A percentile compares a stretch with the other conserved stretches of the same genome.
Conservation (phyloP, 1,140 invertebrate genomes). For the Bicyclus anynana region DNA sequence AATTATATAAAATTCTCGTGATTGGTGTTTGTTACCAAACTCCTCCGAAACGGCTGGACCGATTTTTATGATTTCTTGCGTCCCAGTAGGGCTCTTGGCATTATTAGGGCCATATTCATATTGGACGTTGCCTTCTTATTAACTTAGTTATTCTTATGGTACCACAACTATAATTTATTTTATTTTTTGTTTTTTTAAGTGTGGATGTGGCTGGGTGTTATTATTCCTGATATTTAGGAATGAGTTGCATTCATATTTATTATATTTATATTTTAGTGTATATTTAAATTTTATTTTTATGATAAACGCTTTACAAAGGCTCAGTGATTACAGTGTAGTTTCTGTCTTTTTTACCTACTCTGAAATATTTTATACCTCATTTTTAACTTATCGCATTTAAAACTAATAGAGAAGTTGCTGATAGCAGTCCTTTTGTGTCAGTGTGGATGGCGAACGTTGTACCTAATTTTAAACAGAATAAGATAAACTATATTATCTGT, state of each 20-base stretch:
- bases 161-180: conserved; percentile 51
- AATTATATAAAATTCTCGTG: too few relatives aligned
- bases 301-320: conserved; percentile 62
- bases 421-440: conserved; percentile 34
- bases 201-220: conserved; percentile 75
- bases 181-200: conserved; percentile 66
- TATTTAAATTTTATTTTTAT: conserved; percentile 62
- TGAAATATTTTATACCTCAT: conserved; percentile 20
- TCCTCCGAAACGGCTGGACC: too few relatives aligned
- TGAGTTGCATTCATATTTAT: conserved; percentile 77
- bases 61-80: too few relatives aligned
- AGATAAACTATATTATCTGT: conserved; percentile 16
- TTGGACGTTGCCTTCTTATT: too few relatives aligned
- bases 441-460: conserved; percentile 30
- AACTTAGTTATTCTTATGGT: too few relatives aligned
- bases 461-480: conserved; percentile 20
- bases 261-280: conserved; percentile 75
- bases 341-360: conserved; percentile 34
- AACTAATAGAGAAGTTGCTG: conserved; percentile 1
- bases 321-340: conserved; percentile 59
- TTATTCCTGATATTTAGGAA: conserved; percentile 78
- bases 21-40: too few relatives aligned
- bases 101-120: too few relatives aligned
- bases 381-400: conserved; percentile 30
- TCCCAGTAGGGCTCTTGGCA: too few relatives aligned